Evolutionary conservation across 2,888 invertebrate species (phyloP).

Genomic region (Cristatella mucedo): DNA sequence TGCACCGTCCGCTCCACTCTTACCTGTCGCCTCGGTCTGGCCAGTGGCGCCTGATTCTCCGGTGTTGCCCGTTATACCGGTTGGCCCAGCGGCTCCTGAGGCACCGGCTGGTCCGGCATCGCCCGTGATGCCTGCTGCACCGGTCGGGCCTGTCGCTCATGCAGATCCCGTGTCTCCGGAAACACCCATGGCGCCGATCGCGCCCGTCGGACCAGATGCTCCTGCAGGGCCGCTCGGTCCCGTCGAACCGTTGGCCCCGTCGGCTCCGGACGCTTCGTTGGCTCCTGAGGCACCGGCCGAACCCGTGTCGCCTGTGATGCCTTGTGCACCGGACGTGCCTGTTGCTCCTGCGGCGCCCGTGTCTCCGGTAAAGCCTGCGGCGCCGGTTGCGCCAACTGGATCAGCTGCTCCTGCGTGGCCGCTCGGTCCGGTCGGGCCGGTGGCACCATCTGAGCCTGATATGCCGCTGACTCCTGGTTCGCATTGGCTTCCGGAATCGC

Average conservation of each 20-base stretch:
- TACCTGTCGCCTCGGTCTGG: too few species aligned
- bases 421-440: not conserved
- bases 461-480: slow-evolving; percentile 1
- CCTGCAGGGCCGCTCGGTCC: slow-evolving; percentile 10
- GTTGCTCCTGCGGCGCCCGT: slow-evolving; percentile 4
- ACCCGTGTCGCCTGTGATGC: slow-evolving; percentile 8
- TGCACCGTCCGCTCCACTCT: too few species aligned
- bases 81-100: too few species aligned
- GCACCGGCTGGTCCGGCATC: slow-evolving; percentile 3
- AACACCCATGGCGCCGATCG: slow-evolving; percentile 8
- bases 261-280: slow-evolving; percentile 3
- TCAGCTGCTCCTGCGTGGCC: not conserved
- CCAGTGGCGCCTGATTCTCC: too few species aligned
- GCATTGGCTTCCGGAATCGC: not conserved
- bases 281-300: not conserved
- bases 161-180: slow-evolving; percentile 10
- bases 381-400: too few species aligned
- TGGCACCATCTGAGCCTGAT: not conserved
- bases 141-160: slow-evolving; percentile 10
- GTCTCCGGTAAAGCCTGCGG: too few species aligned
- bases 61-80: too few species aligned
- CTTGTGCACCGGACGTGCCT: slow-evolving; percentile 8
- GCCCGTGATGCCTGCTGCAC: slow-evolving; percentile 9
- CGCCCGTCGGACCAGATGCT: slow-evolving; percentile 10
- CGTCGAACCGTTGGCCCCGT: slow-evolving; percentile 6